These are phyloP conservation scores for Antigone vipio DNA, from an alignment of 2,113 vertebrate genomes.

Conservation along the genomic window DNA sequence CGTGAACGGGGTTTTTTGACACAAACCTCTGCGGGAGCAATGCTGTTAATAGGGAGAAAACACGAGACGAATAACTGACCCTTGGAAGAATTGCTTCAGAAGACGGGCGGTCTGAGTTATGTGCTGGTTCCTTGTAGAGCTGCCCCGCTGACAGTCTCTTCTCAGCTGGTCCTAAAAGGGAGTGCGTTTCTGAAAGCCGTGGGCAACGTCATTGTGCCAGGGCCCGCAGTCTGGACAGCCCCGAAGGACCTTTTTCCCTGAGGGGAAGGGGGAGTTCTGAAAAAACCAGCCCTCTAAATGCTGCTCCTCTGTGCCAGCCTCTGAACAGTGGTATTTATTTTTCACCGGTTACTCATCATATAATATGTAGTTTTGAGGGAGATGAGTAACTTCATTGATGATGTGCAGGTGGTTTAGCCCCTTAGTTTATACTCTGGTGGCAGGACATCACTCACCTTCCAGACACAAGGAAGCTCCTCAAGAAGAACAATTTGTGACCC, in stretches of 20 bases:
- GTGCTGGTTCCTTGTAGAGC: not conserved
- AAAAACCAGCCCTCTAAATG: not conserved
- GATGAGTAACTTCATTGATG: slow-evolving; percentile 18
- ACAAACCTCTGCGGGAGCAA: not conserved
- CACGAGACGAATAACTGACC: not conserved
- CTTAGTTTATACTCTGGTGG: not conserved
- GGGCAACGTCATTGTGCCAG: not conserved
- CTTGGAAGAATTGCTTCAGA: not conserved
- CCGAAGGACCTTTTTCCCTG: not conserved
- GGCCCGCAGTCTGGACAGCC: not conserved
- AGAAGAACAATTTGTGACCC: not conserved
- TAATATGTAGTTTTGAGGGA: not conserved
- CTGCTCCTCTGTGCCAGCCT: not conserved
- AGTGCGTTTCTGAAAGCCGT: not conserved
- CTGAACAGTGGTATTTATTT: not conserved
- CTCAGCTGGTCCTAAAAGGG: not conserved
- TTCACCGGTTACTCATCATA: not conserved
- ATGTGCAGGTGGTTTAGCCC: not conserved
- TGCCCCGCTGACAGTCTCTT: not conserved
- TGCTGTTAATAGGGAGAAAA: not conserved
- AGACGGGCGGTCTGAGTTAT: not conserved
- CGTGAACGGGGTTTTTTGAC: not conserved
- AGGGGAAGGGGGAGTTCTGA: not conserved
- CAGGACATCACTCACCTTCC: slow-evolving; percentile 23
- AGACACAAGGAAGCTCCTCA: not conserved